phyloP scores from a whole-genome alignment of 2,888 invertebrate species.

The Lordiphosa fenestrarum region DNA sequence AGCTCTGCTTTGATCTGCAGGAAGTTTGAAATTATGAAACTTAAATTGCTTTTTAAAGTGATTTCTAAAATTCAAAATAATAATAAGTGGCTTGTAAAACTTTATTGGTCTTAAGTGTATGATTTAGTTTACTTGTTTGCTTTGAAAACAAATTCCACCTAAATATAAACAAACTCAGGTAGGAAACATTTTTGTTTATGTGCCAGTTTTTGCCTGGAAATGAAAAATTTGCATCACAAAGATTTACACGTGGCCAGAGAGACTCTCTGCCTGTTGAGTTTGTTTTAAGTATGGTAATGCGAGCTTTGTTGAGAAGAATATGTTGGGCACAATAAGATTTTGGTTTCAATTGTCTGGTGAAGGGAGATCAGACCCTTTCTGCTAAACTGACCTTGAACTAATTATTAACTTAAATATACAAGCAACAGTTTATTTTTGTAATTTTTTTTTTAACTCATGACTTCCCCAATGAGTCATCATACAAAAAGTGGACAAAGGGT shows the following conservation, averaged over 20 bases:
- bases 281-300: slow-evolving; percentile 36
- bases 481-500: slow-evolving; percentile 7
- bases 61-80: neutral
- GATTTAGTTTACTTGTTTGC: too few species aligned
- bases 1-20: slow-evolving; percentile 31
- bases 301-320: slow-evolving; percentile 16
- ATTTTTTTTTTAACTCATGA: slow-evolving; percentile 1
- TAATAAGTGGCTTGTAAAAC: too few species aligned
- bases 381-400: slow-evolving; percentile 7
- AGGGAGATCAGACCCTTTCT: slow-evolving; percentile 3
- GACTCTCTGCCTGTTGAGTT: slow-evolving; percentile 6
- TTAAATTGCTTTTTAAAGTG: neutral
- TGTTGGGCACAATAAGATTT: slow-evolving; percentile 35
- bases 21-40: neutral
- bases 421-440: neutral
- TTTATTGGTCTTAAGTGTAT: too few species aligned
- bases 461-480: neutral
- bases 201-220: slow-evolving; percentile 4
- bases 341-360: slow-evolving; percentile 27
- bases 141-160: too few species aligned
- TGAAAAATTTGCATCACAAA: slow-evolving; percentile 8
- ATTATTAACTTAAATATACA: neutral
- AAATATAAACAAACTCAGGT: too few species aligned
- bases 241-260: slow-evolving; percentile 7
- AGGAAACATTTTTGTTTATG: slow-evolving; percentile 28